Evolutionary conservation across 2,888 invertebrate species (phyloP), one percentile per base, ranked within the genome.

Genomic region (Amphipoea oculea): DNA sequence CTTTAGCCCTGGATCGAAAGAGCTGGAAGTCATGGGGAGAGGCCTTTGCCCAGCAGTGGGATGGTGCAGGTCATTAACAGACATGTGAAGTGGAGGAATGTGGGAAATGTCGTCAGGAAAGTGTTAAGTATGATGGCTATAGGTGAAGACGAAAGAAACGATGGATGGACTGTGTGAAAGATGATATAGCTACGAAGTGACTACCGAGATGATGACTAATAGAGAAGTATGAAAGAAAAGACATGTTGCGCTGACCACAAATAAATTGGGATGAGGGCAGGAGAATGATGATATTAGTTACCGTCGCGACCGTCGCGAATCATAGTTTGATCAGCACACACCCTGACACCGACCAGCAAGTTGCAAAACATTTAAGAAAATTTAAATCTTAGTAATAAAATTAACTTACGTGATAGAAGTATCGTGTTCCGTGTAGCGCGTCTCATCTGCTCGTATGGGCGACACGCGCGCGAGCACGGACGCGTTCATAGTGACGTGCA

Each of bases 391-490:
- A 51, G 29, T 70, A 54, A 36, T 36, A 17, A 51, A 70, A 36
- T 36, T 36, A 40, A 72, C 82, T 71, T 11, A 79, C 79, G 48
- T 29, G 12, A 40, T 12, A 0, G 48, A n/a, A 12, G 75, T 4
- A 1, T 57, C 57, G 9, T 2, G 45, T 5, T 45, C 45, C 51
- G 29, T 6, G 29, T 7, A 6, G 63, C 20, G 60, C 7, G 62
- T 12, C 17, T 23, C n/a, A 17, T 48, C 20, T 0, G 65, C 17
- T 2, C 66, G 84, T 20, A 81, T 84, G 62, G 96, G 96, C 79
- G 96, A 96, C 60, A 95, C 94, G 23, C 94, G 92, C 17, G 92
- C 94, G 29, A 94, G 88, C 29, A 90, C 94, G 0, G 93, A 90
- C 9, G 92, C 93, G 80, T 90, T 89, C 89, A 92, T 83, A 0